Evolutionary conservation across 2,797 vertebrate genomes (phyloP), one percentile per base, ranked within the genome.

Genomic region (Halcyon leucocephala): DNA sequence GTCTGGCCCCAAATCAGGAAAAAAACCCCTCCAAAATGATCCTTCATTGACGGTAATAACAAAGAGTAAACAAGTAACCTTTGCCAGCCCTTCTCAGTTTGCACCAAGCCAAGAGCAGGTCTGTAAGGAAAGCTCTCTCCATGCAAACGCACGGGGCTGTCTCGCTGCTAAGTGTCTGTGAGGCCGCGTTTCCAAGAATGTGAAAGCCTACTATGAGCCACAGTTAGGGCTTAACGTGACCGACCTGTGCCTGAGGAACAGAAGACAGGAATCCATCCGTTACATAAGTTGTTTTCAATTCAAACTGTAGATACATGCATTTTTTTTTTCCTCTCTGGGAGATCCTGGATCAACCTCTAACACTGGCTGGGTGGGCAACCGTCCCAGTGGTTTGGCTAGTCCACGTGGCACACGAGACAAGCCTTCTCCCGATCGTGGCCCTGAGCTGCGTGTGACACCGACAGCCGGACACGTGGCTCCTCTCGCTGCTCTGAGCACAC

Each of bases 41-140:
- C 69, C 61, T 92, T 83, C 90, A 29, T 51, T 89, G 94, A 93
- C 2, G 18, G 86, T 66, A 76, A 90, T 41, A 89, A 85, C 6
- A 9, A 29, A 71, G 73, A 89, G 91, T 42, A 93, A 95, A 90
- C 90, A 82, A 82, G 41, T 37, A 73, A 73, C 60, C n/a, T 89
- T 65, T 93, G 95, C 92, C 89, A 92, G 86, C 96, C 91, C 86
- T 94, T 77, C 90, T 89, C 76, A 18, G 54, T 39, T 33, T 70
- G 91, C 94, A 44, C 51, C 10, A 9, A 65, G 89, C 87, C 95
- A 93, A 8, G 93, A 93, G 77, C 71, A 67, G 90, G 81, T 87
- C 86, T 49, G 55, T 28, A 65, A 66, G 1, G 13, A 37, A 93
- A 26, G 65, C 92, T 80, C 83, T 82, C 83, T 82, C 81, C 91